Conservation (phyloP, 1,140 invertebrate genomes). For the Zaprionus taronus region DNA sequence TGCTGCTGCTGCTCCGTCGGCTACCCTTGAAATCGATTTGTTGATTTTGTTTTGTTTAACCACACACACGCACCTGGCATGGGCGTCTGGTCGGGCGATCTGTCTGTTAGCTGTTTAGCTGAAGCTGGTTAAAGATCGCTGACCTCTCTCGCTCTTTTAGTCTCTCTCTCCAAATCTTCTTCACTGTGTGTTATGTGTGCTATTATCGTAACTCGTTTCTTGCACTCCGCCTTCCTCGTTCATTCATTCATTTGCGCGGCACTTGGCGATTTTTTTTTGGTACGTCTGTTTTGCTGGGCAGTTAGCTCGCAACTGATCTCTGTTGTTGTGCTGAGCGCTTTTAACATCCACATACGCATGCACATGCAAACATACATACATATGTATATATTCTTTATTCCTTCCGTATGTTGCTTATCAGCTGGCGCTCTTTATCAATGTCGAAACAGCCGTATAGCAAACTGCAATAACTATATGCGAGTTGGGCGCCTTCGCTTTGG, state of each 20-base stretch:
- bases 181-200: slow-evolving; percentile 41
- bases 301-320: slow-evolving; percentile 61
- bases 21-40: slow-evolving; percentile 60
- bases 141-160: slow-evolving; percentile 52
- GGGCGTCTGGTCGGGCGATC: slow-evolving; percentile 16
- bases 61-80: slow-evolving; percentile 35
- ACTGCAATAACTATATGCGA: slow-evolving; percentile 9
- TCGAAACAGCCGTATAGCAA: neutral
- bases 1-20: neutral
- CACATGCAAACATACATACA: neutral
- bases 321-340: slow-evolving; percentile 50
- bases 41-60: slow-evolving; percentile 39
- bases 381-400: neutral
- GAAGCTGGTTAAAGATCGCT: slow-evolving; percentile 71
- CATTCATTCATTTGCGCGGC: slow-evolving; percentile 61
- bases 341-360: slow-evolving; percentile 50
- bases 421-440: slow-evolving; percentile 25
- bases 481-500: neutral
- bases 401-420: slow-evolving; percentile 35
- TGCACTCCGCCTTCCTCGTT: slow-evolving; percentile 52
- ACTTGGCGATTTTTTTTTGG: slow-evolving; percentile 45
- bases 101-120: slow-evolving; percentile 33
- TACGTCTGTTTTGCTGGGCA: slow-evolving; percentile 74
- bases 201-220: slow-evolving; percentile 72
- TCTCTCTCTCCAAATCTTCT: slow-evolving; percentile 43